These are phyloP conservation scores for Oreochromis tanganicae DNA, from an alignment of 2,113 vertebrate species.

Conservation along the genomic window DNA sequence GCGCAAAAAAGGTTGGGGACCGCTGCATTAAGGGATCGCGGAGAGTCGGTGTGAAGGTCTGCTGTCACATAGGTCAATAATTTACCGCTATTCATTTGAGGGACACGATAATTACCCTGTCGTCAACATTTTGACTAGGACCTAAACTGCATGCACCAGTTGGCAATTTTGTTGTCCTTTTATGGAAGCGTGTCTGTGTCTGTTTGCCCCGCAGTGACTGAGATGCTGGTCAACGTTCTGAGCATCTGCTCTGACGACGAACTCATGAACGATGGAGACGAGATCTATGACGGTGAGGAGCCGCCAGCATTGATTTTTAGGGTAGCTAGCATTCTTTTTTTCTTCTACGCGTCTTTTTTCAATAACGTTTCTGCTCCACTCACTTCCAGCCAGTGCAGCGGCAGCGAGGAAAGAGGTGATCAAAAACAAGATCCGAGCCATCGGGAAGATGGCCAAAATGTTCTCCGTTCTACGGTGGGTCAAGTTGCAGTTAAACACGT, in stretches of 20 bases:
- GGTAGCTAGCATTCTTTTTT: neutral
- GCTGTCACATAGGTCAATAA: neutral
- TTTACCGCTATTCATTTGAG: neutral
- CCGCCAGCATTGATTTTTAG: neutral
- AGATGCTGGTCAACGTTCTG: constrained; percentile 81
- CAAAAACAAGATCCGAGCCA: constrained; percentile 79
- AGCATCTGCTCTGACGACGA: constrained; percentile 83
- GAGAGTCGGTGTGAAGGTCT: neutral
- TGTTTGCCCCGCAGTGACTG: constrained; percentile 68
- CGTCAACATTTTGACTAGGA: neutral
- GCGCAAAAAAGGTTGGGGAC: too few relatives aligned
- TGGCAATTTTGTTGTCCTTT: neutral
- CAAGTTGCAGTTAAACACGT: neutral
- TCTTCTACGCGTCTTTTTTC: neutral
- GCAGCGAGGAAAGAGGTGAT: constrained; percentile 81
- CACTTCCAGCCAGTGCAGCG: constrained; percentile 72
- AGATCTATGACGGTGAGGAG: constrained; percentile 76
- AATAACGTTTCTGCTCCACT: neutral
- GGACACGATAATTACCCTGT: neutral
- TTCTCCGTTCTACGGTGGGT: constrained; percentile 78
- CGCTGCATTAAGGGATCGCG: neutral
- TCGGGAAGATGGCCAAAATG: constrained; percentile 82
- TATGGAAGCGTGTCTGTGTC: neutral
- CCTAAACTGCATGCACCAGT: neutral
- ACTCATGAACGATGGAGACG: constrained; percentile 77